Percentiles rank a stretch among this genome's conserved stretches.
phyloP scores from a whole-genome alignment of 2,797 vertebrate species.

The Philypnodon macrostomus region DNA sequence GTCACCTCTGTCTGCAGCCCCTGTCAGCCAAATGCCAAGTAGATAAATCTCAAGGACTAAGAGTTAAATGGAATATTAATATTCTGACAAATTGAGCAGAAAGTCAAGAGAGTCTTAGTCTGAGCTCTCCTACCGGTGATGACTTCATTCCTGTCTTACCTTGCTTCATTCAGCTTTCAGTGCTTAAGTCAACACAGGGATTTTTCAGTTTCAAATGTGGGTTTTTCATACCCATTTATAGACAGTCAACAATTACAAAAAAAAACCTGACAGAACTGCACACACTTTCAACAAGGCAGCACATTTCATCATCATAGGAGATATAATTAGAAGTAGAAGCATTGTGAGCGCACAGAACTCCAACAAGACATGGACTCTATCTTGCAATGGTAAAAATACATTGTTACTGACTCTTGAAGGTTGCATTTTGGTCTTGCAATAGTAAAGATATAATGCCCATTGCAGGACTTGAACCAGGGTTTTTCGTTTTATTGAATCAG shows the following conservation, averaged over 20 bases:
- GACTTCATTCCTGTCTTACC: conserved; percentile 37
- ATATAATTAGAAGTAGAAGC: not conserved
- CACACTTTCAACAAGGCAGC: not conserved
- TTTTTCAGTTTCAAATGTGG: not conserved
- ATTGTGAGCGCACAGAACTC: too few species aligned
- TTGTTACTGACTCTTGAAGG: too few species aligned
- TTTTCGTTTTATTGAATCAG: too few species aligned
- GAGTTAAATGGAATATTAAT: conserved; percentile 61
- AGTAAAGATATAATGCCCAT: too few species aligned
- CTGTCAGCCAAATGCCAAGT: conserved; percentile 58
- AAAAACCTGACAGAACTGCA: not conserved
- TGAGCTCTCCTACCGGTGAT: conserved; percentile 41
- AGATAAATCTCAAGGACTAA: conserved; percentile 59
- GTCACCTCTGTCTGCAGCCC: conserved; percentile 39
- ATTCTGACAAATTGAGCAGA: conserved; percentile 61
- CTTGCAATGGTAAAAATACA: too few species aligned
- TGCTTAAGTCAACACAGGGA: conserved; percentile 4
- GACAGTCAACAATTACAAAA: not conserved
- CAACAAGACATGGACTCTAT: not conserved
- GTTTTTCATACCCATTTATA: conserved; percentile 4
- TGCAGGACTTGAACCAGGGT: too few species aligned
- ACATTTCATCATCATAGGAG: not conserved
- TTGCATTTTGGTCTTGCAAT: too few species aligned
- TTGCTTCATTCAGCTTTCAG: conserved; percentile 25
- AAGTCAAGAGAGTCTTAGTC: conserved; percentile 50